These are phyloP conservation scores for Mormyrus proboscirostris DNA, from an alignment of 2,797 vertebrate species.

Conservation along the genomic window DNA sequence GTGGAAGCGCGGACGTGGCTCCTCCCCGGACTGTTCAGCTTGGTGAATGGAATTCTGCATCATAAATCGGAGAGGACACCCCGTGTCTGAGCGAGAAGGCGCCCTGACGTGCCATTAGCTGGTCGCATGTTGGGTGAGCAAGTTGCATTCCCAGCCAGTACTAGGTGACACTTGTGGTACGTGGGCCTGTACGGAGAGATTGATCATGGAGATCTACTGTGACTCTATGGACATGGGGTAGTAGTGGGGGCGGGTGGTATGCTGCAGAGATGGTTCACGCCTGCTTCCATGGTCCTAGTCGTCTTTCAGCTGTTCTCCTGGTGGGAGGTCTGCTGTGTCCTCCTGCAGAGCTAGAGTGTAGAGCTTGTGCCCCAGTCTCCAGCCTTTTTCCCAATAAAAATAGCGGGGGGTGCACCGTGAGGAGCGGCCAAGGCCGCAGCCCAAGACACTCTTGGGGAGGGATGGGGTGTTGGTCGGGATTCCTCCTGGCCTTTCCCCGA, in stretches of 20 bases:
- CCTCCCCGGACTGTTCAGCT: background rate
- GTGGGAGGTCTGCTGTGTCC: background rate
- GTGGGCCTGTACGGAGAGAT: background rate
- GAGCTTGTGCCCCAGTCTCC: background rate
- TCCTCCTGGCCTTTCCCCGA: conserved; percentile 48
- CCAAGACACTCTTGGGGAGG: background rate
- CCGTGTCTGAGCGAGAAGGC: background rate
- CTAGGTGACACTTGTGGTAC: background rate
- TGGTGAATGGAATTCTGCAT: background rate
- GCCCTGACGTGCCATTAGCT: background rate
- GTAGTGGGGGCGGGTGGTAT: background rate
- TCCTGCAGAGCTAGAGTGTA: background rate
- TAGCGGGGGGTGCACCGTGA: background rate
- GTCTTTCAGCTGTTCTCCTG: background rate
- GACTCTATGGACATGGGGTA: background rate
- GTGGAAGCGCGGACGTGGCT: background rate
- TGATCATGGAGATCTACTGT: background rate
- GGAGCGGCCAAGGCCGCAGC: background rate
- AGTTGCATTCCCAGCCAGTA: background rate
- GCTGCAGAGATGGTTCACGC: background rate
- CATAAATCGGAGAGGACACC: background rate
- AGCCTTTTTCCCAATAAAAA: background rate
- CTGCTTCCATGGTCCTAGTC: background rate
- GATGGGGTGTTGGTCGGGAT: conserved; percentile 47
- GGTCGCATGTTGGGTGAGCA: background rate